Evolutionary conservation across 2,888 invertebrate genomes (phyloP).

Genomic region (Cephus pulcher): DNA sequence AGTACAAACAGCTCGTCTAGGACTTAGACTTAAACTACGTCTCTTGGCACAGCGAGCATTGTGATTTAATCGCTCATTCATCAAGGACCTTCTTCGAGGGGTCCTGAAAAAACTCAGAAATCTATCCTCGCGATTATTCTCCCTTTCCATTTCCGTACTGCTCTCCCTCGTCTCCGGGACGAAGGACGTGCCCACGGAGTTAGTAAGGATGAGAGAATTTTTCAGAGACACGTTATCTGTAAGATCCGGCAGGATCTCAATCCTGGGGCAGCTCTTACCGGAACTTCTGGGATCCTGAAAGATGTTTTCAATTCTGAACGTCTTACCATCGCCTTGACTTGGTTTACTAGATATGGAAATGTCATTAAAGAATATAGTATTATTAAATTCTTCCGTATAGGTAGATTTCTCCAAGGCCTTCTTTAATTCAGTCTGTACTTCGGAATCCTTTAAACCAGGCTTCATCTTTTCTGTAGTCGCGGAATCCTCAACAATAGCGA

Average conservation of each 20-base stretch:
- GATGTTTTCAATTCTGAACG: slow-evolving; percentile 55
- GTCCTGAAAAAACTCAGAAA: background rate
- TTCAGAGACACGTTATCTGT: slow-evolving; percentile 26
- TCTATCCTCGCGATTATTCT: background rate
- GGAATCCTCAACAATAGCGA: slow-evolving; percentile 40
- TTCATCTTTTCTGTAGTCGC: slow-evolving; percentile 12
- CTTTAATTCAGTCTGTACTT: slow-evolving; percentile 47
- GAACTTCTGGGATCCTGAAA: slow-evolving; percentile 42
- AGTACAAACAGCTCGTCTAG: background rate
- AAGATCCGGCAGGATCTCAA: slow-evolving; percentile 28
- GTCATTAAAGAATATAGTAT: slow-evolving; percentile 27
- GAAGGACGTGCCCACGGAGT: slow-evolving; percentile 49
- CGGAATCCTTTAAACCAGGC: slow-evolving; percentile 31
- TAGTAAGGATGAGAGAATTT: slow-evolving; percentile 48
- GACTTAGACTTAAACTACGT: slow-evolving; percentile 23
- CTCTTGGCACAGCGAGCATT: slow-evolving; percentile 25
- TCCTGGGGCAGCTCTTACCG: slow-evolving; percentile 22
- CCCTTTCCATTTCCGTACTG: slow-evolving; percentile 29
- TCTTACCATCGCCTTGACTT: slow-evolving; percentile 45
- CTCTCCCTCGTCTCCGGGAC: slow-evolving; percentile 36
- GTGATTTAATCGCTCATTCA: background rate
- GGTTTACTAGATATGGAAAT: slow-evolving; percentile 26
- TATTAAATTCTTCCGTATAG: slow-evolving; percentile 27
- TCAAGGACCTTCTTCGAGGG: background rate
- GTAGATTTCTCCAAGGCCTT: slow-evolving; percentile 26